Conservation (phyloP, 2,888 invertebrate genomes). For the Pyrrhosoma nymphula region DNA sequence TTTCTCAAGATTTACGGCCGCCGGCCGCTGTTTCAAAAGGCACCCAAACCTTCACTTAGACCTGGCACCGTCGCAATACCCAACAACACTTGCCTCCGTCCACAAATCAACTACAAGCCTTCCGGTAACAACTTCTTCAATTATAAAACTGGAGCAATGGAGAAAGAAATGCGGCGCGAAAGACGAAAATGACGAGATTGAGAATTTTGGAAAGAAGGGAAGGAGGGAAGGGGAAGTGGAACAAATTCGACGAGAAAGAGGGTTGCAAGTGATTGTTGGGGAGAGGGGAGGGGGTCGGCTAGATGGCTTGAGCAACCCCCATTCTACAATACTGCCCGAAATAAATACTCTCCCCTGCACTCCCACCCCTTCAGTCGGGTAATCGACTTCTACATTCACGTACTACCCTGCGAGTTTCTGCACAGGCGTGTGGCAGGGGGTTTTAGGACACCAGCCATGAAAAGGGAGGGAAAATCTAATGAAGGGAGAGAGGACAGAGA, state of each 20-base stretch:
- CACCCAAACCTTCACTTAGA: neutral
- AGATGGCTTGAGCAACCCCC: neutral
- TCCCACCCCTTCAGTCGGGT: neutral
- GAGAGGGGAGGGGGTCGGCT: too few relatives aligned
- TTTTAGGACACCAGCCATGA: neutral
- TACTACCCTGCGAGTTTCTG: too few relatives aligned
- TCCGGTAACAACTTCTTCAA: neutral
- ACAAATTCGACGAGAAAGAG: too few relatives aligned
- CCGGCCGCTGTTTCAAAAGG: neutral
- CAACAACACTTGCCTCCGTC: neutral
- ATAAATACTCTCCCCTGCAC: neutral
- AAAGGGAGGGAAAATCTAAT: neutral
- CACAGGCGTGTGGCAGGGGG: too few relatives aligned
- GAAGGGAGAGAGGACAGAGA: neutral
- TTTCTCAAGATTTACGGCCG: neutral
- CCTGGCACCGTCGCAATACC: neutral
- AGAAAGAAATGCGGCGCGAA: neutral
- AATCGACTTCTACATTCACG: neutral
- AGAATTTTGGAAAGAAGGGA: neutral
- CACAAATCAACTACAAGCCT: neutral
- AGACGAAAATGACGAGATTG: constrained; percentile 18
- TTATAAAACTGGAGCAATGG: neutral
- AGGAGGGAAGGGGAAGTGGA: neutral
- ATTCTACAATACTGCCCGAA: neutral
- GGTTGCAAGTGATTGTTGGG: neutral